Evolutionary conservation across 2,113 vertebrate genomes (phyloP), one percentile per base, ranked within the genome.

Genomic region (Megaceryle torquata): DNA sequence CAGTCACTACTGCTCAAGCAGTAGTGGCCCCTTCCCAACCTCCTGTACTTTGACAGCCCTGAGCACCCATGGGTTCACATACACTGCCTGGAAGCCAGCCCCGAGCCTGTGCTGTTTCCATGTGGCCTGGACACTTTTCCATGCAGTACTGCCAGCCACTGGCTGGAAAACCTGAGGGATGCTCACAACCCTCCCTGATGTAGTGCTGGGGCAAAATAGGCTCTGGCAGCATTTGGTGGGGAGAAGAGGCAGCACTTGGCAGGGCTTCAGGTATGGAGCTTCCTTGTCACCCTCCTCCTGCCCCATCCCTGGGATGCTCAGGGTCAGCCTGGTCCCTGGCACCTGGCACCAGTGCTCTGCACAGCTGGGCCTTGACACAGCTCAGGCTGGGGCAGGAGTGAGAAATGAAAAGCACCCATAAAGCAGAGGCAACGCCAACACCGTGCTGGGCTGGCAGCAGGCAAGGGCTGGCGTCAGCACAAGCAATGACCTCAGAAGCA

Each of bases 371-470:
- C 87, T 51, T 48, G n/a, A 60, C 69, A 61, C 69, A 91, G 74
- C 64, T 54, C 1, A 2, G 19, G 76, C 86, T 3, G 8, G 82
- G 57, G 68, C 63, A 65, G 85, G 65, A 79, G 74, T 6, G 79
- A 88, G 84, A 43, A 74, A 51, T 11, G 50, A 78, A 54, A 75
- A 95, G 65, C 22, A 74, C 4, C 89, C n/a, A 59, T 68, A 93
- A 95, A 88, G 56, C 79, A 86, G 70, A 53, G 69, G 68, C 4
- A 3, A 24, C 83, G 10, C 15, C 2, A 39, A 77, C 86, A 77
- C 78, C 33, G 41, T 51, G 76, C 88, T 75, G 65, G 91, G 54
- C 94, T 95, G 94, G 92, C 93, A 84, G 94, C 56, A 29, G 89
- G 59, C n/a, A 4, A 64, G 80, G 53, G 95, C 89, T 81, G 96